Evolutionary conservation across 2,888 invertebrate species (phyloP), one percentile per base, ranked within the genome.

Genomic region (Volucella inanis): DNA sequence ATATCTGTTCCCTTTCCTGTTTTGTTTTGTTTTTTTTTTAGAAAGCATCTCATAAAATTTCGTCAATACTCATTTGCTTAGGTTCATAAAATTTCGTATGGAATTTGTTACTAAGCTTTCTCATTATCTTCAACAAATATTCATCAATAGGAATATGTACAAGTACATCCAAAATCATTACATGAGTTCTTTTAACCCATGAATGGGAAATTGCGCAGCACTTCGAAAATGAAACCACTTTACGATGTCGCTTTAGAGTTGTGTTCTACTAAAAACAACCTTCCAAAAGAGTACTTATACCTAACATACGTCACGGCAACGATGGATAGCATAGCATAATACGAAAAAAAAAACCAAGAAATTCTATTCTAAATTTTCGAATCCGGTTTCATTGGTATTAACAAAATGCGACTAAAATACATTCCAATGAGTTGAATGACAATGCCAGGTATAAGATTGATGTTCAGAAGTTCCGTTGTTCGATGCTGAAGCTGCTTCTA

Each of bases 381-480:
- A 65, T 59, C 64, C 71, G 64, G 59, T 57, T 71, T 47, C 57
- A 54, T 79, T 49, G 50, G 68, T 15, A 54, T 39, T 12, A 38
- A 31, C 59, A 67, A 70, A 38, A 10, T 8, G 22, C 18, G 14
- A n/a, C 14, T 4, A 52, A 15, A 52, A 74, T 54, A 39, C 22
- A 75, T 65, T 43, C 31, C 65, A 49, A 79, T 71, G 61, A 55
- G 39, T 41, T 74, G 52, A 74, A 74, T 62, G 80, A 80, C 65
- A 72, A 47, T 45, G 54, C 54, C 79, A 80, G 74, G 80, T 80
- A 80, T 65, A 65, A 72, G 72, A 65, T 72, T 79, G 52, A 59
- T 76, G 59, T 76, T 49, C 47, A n/a, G n/a, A n/a, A n/a, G n/a
- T 50, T 59, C 64, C 47, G 10, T 75, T 31, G 15, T 18, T 2